Conservation (phyloP, 2,888 invertebrate species). For the Iselma pallidipennis region DNA sequence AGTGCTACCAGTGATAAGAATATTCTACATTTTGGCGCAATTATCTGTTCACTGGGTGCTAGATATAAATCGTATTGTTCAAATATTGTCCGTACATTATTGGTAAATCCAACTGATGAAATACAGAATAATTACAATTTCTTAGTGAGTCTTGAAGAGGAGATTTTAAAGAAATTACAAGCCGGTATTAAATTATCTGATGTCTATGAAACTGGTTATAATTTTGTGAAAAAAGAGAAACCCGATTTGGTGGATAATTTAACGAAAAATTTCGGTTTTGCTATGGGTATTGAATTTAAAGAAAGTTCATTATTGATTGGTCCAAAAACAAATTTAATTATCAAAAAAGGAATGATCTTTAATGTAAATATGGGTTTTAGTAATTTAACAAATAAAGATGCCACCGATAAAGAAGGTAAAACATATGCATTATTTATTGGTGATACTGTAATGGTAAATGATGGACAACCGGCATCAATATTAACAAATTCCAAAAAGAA, state of each 20-base stretch:
- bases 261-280: conserved; percentile 96
- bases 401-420: conserved; percentile 86
- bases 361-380: conserved; percentile 93
- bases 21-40: conserved; percentile 91
- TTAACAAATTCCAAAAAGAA: conserved; percentile 94
- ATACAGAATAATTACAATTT: conserved; percentile 90
- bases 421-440: conserved; percentile 93
- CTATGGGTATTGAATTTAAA: conserved; percentile 97
- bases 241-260: conserved; percentile 84
- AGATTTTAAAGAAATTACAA: conserved; percentile 80
- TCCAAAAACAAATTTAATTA: conserved; percentile 79
- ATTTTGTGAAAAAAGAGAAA: conserved; percentile 83
- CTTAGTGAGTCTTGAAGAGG: conserved; percentile 85
- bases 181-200: conserved; percentile 82
- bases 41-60: conserved; percentile 92
- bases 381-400: conserved; percentile 79
- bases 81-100: conserved; percentile 92
- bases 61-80: conserved; percentile 98
- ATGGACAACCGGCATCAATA: conserved; percentile 78
- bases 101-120: conserved; percentile 88
- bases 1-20: conserved; percentile 95
- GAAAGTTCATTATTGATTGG: conserved; percentile 92
- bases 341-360: conserved; percentile 95
- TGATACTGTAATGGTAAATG: conserved; percentile 95
- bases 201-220: conserved; percentile 83